These are phyloP conservation scores for Drosophila grimshawi DNA, from an alignment of 1,140 invertebrate genomes.

Conservation along the genomic window DNA sequence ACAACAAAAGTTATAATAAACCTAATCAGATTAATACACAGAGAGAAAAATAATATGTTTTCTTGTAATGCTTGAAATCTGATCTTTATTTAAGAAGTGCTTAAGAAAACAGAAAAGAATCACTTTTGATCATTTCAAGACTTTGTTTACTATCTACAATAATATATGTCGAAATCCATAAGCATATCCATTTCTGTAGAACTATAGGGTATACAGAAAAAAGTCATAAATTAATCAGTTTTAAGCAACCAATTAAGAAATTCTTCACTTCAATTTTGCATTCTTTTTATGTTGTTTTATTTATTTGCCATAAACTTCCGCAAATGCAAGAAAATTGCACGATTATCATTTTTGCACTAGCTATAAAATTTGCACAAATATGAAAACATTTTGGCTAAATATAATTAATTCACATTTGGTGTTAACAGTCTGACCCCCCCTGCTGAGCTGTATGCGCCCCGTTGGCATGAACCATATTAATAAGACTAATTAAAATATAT, in stretches of 20 bases:
- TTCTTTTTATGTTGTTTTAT: not conserved
- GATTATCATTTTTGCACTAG: conserved; percentile 1
- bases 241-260: not conserved
- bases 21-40: too few species aligned
- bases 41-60: too few species aligned
- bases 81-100: too few species aligned
- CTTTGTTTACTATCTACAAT: too few species aligned
- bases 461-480: conserved; percentile 41
- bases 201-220: conserved; percentile 4
- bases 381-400: conserved; percentile 59
- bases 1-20: too few species aligned
- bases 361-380: conserved; percentile 15
- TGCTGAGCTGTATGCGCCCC: conserved; percentile 32
- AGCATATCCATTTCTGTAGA: too few species aligned
- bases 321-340: conserved; percentile 1
- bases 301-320: conserved; percentile 10
- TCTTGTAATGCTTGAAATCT: too few species aligned
- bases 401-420: conserved; percentile 69
- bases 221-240: not conserved
- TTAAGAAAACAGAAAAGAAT: too few species aligned
- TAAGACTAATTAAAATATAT: conserved; percentile 74
- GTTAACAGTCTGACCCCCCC: conserved; percentile 50
- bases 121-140: too few species aligned
- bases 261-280: not conserved
- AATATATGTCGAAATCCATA: too few species aligned